Evolutionary conservation across 2,113 vertebrate genomes (phyloP).

Genomic region (Chinchilla lanigera): DNA sequence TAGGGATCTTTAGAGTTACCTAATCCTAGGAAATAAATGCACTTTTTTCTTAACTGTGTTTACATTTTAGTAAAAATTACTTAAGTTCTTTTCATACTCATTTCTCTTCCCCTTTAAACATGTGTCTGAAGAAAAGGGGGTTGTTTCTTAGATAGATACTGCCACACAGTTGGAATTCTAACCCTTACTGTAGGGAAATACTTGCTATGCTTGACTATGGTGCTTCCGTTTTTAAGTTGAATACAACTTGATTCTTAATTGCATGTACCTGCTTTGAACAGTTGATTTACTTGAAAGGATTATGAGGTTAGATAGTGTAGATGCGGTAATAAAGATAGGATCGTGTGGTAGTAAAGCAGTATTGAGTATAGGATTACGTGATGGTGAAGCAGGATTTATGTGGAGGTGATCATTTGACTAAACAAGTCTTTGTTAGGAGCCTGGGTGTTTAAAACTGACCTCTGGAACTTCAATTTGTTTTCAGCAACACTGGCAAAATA

Average conservation of each 20-base stretch:
- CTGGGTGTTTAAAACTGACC: neutral
- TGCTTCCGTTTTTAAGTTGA: neutral
- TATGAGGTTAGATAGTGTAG: neutral
- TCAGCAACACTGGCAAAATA: neutral
- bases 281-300: slow-evolving; percentile 55
- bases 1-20: neutral
- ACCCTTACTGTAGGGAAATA: neutral
- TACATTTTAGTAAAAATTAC: slow-evolving; percentile 28
- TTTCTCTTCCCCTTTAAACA: neutral
- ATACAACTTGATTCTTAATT: slow-evolving; percentile 8
- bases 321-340: slow-evolving; percentile 25
- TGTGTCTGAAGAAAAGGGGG: neutral
- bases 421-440: slow-evolving; percentile 27
- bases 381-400: neutral
- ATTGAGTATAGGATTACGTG: neutral
- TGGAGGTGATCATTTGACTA: neutral
- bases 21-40: neutral
- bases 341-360: neutral
- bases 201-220: neutral
- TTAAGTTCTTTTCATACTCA: neutral
- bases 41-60: neutral
- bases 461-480: neutral
- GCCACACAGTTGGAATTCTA: neutral
- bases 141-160: neutral
- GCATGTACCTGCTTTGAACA: neutral